Conservation (phyloP, 2,797 vertebrate species). For the Epinephelus awoara region DNA sequence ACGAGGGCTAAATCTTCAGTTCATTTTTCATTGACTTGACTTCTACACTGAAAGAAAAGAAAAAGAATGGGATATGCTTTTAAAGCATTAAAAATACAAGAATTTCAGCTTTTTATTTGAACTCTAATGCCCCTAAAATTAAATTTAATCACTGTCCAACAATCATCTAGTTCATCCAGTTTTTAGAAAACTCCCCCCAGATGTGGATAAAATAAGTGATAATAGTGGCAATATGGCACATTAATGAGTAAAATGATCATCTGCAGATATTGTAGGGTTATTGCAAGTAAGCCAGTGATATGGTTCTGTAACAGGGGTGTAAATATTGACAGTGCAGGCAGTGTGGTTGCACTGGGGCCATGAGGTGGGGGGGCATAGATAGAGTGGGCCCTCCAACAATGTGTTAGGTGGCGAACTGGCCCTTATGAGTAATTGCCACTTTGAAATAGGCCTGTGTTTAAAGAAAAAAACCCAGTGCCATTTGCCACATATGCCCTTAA, state of each 20-base stretch:
- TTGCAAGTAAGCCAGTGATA: too few relatives aligned
- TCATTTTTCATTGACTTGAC: background rate
- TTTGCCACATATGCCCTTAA: too few relatives aligned
- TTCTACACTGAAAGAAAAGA: background rate
- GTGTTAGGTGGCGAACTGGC: too few relatives aligned
- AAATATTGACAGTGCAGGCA: too few relatives aligned
- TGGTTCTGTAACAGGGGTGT: too few relatives aligned
- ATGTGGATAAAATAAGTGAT: background rate
- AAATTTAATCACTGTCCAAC: background rate
- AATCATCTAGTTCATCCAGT: too few relatives aligned
- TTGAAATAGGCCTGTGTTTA: too few relatives aligned
- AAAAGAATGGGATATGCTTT: background rate
- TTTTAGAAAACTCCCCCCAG: background rate
- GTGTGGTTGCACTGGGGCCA: too few relatives aligned
- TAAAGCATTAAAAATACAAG: background rate
- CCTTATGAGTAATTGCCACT: too few relatives aligned
- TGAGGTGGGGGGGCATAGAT: too few relatives aligned
- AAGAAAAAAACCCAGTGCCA: too few relatives aligned
- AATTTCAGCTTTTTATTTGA: slow-evolving; percentile 1
- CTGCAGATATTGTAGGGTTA: background rate
- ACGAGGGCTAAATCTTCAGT: background rate
- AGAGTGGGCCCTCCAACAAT: too few relatives aligned
- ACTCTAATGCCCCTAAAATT: background rate
- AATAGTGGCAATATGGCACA: background rate
- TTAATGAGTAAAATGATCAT: background rate